Conservation (phyloP, 2,113 vertebrate genomes). For the Erythrolamprus reginae region DNA sequence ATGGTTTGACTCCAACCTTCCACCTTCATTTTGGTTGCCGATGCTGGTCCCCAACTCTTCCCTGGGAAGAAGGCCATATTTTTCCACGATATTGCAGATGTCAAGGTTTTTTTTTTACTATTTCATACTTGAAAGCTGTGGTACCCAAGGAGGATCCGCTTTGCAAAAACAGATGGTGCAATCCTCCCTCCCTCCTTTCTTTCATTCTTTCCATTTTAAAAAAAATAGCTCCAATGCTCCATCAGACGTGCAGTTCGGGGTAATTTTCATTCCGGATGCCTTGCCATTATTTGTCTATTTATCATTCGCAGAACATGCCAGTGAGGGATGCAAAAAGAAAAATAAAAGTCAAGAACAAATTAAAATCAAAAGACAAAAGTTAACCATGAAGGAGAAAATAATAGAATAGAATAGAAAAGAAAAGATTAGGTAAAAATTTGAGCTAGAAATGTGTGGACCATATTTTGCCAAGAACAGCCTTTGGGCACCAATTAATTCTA, state of each 20-base stretch:
- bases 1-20: neutral
- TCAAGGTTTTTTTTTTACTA: neutral
- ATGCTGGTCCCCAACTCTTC: neutral
- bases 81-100: neutral
- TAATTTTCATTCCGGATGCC: neutral
- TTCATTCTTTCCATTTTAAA: no score
- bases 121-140: neutral
- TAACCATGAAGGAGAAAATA: neutral
- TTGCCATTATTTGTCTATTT: neutral
- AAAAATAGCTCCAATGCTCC: neutral
- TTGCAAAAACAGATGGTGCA: neutral
- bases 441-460: neutral
- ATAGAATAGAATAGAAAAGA: no score
- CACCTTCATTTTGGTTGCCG: neutral
- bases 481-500: neutral
- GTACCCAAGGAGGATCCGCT: neutral
- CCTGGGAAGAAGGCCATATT: neutral
- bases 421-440: neutral
- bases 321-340: neutral
- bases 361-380: neutral
- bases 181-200: neutral
- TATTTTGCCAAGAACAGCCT: neutral
- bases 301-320: neutral
- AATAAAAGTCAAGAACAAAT: neutral
- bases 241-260: neutral